Evolutionary conservation across 1,140 invertebrate genomes (phyloP), one percentile per base, ranked within the genome.

Genomic region (Drosophila ficusphila): DNA sequence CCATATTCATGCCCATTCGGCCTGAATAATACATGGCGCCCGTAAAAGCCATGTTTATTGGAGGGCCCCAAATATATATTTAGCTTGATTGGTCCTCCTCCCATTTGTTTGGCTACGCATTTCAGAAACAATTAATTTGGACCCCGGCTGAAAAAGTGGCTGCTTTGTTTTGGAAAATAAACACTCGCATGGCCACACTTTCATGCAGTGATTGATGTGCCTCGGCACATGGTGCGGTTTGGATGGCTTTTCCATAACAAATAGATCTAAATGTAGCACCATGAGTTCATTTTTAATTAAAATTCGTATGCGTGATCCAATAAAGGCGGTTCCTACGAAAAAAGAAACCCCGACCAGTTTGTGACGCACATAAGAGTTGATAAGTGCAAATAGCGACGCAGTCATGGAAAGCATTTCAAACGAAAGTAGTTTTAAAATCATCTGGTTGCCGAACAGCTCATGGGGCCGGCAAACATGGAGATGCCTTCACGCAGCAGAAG

Each of bases 231-330:
- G 79, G 31, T 57, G 62, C 47, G 41, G 46, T 52, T 67, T 48
- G 4, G 54, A 39, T 16, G 29, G 33, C 41, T 62, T 36, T 49
- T 49, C 65, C 39, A 57, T 51, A 41, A 44, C 38, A 71, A 23
- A 67, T 46, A 48, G 11, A 42, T 51, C 21, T 42, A 38, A 38
- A 18, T 64, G 39, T 57, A 58, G 29, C 29, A 14, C 31, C 58
- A 85, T 83, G 79, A 83, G 79, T 79, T 83, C 60, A 86, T 76
- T 79, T 79, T 85, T 85, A 79, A 79, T 83, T 85, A 76, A 83
- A 83, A 83, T 71, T 53, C 51, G 72, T 52, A 62, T 58, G 36
- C 47, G 16, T 18, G 21, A 36, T 46, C 56, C 29, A 61, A 61
- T 62, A 62, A 60, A 58, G 60, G 27, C 25, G 23, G 7, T 61